Conservation (phyloP, 2,888 invertebrate species). For the Lasioglossum vierecki region DNA sequence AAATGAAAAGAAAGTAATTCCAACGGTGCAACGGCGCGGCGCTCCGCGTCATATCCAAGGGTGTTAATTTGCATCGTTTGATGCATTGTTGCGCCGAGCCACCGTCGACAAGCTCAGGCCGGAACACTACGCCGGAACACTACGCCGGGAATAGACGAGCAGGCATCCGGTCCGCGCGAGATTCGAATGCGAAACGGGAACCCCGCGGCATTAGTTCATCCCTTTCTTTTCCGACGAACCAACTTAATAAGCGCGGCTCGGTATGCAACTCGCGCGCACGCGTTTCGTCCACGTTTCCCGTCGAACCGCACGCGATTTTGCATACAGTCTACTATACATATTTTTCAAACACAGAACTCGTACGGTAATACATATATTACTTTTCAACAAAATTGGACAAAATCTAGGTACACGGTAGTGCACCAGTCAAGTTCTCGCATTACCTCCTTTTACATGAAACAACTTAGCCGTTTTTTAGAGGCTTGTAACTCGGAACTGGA, state of each 20-base stretch:
- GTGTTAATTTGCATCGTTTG: slow-evolving; percentile 32
- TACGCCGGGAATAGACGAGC: slow-evolving; percentile 1
- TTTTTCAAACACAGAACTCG: neutral
- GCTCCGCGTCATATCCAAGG: neutral
- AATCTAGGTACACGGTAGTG: no score
- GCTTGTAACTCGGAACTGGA: no score
- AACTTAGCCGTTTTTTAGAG: no score
- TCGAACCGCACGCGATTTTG: neutral
- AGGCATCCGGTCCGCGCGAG: neutral
- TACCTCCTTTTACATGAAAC: no score
- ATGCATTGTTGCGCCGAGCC: slow-evolving; percentile 18
- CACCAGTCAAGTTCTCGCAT: no score
- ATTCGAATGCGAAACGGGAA: slow-evolving; percentile 15
- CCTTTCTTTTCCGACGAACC: neutral
- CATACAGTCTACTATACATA: no score
- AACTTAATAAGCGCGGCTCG: slow-evolving; percentile 26
- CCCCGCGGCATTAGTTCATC: neutral
- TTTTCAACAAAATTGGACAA: no score
- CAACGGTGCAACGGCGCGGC: neutral
- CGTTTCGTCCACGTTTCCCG: neutral
- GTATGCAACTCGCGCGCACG: slow-evolving; percentile 1
- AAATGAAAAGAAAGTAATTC: slow-evolving; percentile 38
- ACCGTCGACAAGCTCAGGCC: neutral
- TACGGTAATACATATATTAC: no score
- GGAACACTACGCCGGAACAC: neutral